Percentiles rank a stretch among this genome's conserved stretches.
Conservation (phyloP, 2,113 vertebrate species). For the Ptyas mucosa region DNA sequence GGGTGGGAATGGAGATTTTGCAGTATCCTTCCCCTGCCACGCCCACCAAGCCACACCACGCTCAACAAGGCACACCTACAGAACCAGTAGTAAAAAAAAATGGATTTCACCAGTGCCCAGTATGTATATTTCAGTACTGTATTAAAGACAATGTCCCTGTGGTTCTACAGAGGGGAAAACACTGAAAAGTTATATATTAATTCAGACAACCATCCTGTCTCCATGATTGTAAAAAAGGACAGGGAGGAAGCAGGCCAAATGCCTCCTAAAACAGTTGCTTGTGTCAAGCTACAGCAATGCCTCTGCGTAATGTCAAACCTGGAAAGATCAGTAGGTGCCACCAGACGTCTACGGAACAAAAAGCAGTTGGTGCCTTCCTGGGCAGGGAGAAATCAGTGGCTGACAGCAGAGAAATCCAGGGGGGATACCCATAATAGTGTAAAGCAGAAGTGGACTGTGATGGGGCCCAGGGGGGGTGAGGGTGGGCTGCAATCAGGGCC, state of each 20-base stretch:
- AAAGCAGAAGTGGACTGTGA: slow-evolving; percentile 9
- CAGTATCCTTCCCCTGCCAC: too few species aligned
- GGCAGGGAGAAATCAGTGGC: slow-evolving; percentile 22
- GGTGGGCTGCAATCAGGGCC: slow-evolving; percentile 36
- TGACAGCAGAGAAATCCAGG: slow-evolving; percentile 36
- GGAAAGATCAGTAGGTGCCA: slow-evolving; percentile 16
- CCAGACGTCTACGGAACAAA: slow-evolving; percentile 10
- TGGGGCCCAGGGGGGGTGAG: background rate
- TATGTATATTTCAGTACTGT: background rate
- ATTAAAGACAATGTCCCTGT: background rate
- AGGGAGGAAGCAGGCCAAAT: background rate
- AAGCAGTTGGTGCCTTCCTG: background rate
- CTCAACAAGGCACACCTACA: too few species aligned
- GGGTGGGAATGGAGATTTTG: too few species aligned
- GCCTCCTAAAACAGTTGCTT: background rate
- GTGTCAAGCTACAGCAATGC: slow-evolving; percentile 3
- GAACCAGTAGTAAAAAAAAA: too few species aligned
- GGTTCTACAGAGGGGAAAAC: background rate
- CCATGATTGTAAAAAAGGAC: background rate
- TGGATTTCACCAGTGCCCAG: background rate
- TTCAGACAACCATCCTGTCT: background rate
- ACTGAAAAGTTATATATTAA: background rate
- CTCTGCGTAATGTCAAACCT: background rate
- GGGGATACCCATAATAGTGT: slow-evolving; percentile 23
- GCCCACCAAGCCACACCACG: too few species aligned